phyloP scores from a whole-genome alignment of 2,113 vertebrate species.

The Alexandromys fortis region DNA sequence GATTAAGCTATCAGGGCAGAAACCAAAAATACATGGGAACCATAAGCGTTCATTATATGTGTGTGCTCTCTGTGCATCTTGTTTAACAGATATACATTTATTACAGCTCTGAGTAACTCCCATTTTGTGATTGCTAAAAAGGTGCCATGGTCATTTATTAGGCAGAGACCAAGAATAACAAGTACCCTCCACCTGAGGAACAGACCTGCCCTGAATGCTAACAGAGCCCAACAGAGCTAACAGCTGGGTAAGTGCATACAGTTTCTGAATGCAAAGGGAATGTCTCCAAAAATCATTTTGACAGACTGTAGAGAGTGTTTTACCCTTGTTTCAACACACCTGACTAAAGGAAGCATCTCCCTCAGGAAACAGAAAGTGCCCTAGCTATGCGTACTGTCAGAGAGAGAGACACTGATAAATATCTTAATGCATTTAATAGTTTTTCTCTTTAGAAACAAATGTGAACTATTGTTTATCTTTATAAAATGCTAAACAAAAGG shows the following conservation, averaged over 20 bases:
- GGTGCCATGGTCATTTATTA: background rate
- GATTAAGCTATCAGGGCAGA: background rate
- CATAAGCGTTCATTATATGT: background rate
- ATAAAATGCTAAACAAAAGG: background rate
- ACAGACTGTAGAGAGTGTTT: background rate
- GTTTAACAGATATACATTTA: background rate
- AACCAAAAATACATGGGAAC: slow-evolving; percentile 41
- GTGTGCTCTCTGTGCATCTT: background rate
- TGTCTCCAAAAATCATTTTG: background rate
- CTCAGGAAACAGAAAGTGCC: slow-evolving; percentile 13
- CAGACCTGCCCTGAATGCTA: background rate
- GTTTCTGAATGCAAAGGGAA: background rate
- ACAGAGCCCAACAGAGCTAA: background rate
- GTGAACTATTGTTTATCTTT: background rate
- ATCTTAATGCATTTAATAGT: background rate
- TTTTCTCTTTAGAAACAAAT: slow-evolving; percentile 4
- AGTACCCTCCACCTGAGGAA: background rate
- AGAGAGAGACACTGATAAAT: background rate
- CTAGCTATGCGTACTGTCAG: background rate
- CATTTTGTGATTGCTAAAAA: background rate
- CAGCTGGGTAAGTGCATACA: accelerated
- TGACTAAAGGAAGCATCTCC: background rate
- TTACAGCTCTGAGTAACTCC: slow-evolving; percentile 25
- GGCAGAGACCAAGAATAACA: background rate
- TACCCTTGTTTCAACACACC: background rate